Percentiles rank a stretch among this genome's conserved stretches.
Evolutionary conservation across 1,140 invertebrate species (phyloP).

Genomic region (Heliconius nattereri): DNA sequence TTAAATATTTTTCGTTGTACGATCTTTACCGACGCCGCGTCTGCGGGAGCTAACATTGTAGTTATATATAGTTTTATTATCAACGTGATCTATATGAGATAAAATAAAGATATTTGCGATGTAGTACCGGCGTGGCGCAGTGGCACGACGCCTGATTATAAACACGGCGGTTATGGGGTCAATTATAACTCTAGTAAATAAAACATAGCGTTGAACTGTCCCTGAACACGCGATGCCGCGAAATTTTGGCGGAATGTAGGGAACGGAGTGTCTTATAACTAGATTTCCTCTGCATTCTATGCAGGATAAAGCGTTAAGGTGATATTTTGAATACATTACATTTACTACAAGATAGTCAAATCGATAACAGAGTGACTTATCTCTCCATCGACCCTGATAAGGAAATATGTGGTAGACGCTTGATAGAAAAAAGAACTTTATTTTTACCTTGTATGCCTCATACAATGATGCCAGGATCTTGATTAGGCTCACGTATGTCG

Average conservation of each 20-base stretch:
- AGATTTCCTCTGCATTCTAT: no score
- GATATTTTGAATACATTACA: no score
- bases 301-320: no score
- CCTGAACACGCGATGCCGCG: no score
- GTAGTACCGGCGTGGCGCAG: no score
- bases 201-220: no score
- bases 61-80: constrained; percentile 15
- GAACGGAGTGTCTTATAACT: no score
- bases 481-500: background rate
- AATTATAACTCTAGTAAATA: no score
- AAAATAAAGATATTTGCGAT: background rate
- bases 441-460: background rate
- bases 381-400: background rate
- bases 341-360: no score
- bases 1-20: constrained; percentile 63
- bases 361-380: background rate
- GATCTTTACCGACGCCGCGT: constrained; percentile 7
- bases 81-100: background rate
- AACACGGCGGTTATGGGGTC: no score
- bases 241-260: no score
- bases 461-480: background rate
- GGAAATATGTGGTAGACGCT: background rate
- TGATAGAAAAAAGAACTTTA: background rate
- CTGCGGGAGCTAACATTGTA: background rate
- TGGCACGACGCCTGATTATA: no score